Conservation (phyloP, 1,140 invertebrate species). For the Ceratina japonica region DNA sequence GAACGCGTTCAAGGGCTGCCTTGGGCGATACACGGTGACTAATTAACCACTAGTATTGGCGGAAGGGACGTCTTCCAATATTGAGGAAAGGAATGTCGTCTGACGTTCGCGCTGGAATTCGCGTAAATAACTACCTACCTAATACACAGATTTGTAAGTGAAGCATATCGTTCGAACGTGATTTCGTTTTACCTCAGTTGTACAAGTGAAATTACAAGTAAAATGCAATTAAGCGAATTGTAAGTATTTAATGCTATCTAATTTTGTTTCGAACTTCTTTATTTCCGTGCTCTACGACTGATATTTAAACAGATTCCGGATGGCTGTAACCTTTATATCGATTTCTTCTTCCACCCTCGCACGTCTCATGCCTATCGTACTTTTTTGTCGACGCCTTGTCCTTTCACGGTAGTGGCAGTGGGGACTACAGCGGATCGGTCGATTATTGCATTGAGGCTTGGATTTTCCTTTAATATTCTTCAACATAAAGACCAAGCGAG, state of each 20-base stretch:
- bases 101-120: background rate
- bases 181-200: background rate
- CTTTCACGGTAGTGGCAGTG: constrained; percentile 30
- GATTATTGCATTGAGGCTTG: constrained; percentile 39
- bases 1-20: background rate
- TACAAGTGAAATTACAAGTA: too few species aligned
- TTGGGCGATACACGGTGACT: constrained; percentile 8
- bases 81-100: background rate
- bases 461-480: constrained; percentile 6
- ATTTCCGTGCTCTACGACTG: constrained; percentile 33
- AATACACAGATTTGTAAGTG: too few species aligned
- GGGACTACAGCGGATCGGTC: constrained; percentile 54
- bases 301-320: constrained; percentile 58
- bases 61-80: background rate
- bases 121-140: background rate
- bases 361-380: background rate
- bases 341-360: constrained; percentile 13
- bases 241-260: constrained; percentile 20
- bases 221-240: too few species aligned
- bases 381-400: constrained; percentile 5
- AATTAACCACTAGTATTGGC: constrained; percentile 18
- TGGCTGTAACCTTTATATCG: constrained; percentile 62
- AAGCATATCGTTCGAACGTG: too few species aligned
- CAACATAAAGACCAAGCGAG: background rate
- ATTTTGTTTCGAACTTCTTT: constrained; percentile 52